These are phyloP conservation scores for Trogon melanurus DNA, from an alignment of 2,113 vertebrate genomes.

Conservation along the genomic window DNA sequence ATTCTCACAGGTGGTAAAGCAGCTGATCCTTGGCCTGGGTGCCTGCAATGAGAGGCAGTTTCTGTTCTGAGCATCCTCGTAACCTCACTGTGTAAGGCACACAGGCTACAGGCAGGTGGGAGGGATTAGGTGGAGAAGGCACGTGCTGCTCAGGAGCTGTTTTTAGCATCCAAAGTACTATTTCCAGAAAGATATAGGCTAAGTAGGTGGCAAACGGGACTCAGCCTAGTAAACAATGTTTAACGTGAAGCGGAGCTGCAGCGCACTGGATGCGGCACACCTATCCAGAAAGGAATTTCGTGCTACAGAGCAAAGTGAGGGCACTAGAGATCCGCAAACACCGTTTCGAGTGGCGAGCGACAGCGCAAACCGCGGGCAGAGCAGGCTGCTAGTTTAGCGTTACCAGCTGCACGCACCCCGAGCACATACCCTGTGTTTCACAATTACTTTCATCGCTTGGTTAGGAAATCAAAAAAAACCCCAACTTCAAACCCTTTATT, in stretches of 20 bases:
- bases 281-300: background rate
- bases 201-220: conserved; percentile 12
- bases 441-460: background rate
- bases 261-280: background rate
- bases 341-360: background rate
- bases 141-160: background rate
- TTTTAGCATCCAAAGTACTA: conserved; percentile 10
- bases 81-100: background rate
- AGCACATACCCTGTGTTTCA: background rate
- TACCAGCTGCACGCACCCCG: background rate
- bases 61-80: background rate
- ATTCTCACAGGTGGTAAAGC: background rate
- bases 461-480: background rate
- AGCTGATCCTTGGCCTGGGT: background rate
- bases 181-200: conserved; percentile 21
- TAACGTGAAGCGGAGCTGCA: background rate
- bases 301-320: background rate
- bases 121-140: background rate
- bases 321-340: background rate
- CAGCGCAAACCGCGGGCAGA: background rate
- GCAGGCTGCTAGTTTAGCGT: background rate
- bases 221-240: conserved; percentile 7
- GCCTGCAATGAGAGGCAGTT: background rate
- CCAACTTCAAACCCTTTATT: background rate
- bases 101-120: background rate